Percentiles rank a stretch among this genome's conserved stretches.
Evolutionary conservation across 2,888 invertebrate genomes (phyloP).

Genomic region (Cerastoderma edule): DNA sequence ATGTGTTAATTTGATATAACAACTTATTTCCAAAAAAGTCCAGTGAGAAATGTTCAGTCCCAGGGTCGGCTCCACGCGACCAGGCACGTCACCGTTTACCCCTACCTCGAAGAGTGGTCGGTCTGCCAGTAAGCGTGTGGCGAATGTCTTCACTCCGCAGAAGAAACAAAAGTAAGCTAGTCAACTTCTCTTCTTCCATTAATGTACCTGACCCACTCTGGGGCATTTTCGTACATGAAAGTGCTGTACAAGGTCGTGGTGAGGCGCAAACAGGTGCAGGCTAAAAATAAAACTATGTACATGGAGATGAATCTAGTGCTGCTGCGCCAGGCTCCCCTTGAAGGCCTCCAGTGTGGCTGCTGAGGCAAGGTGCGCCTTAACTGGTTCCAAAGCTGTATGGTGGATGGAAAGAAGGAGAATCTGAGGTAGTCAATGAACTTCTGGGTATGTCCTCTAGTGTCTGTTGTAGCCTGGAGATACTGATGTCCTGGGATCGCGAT

Average conservation of each 20-base stretch:
- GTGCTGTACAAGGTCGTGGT: neutral
- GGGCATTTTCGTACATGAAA: neutral
- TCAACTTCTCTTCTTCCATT: neutral
- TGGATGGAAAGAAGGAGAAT: too few species aligned
- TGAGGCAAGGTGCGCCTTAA: too few species aligned
- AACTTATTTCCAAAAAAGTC: neutral
- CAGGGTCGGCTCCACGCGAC: conserved; percentile 49
- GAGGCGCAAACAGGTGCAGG: neutral
- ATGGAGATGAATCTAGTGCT: too few species aligned
- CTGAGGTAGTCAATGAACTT: too few species aligned
- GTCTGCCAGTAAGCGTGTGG: conserved; percentile 61
- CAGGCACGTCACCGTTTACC: conserved; percentile 69
- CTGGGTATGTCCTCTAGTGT: too few species aligned
- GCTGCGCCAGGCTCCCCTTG: too few species aligned
- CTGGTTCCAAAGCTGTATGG: too few species aligned
- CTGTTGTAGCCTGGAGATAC: too few species aligned
- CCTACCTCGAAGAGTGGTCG: conserved; percentile 58
- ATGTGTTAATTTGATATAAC: neutral
- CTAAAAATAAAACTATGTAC: neutral
- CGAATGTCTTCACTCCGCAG: conserved; percentile 66
- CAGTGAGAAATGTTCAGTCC: conserved; percentile 64
- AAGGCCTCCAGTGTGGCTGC: too few species aligned
- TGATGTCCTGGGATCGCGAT: too few species aligned
- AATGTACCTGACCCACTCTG: neutral
- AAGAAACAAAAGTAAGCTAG: conserved; percentile 60